phyloP scores from a whole-genome alignment of 2,113 vertebrate genomes.

The Cryptotis parvus region DNA sequence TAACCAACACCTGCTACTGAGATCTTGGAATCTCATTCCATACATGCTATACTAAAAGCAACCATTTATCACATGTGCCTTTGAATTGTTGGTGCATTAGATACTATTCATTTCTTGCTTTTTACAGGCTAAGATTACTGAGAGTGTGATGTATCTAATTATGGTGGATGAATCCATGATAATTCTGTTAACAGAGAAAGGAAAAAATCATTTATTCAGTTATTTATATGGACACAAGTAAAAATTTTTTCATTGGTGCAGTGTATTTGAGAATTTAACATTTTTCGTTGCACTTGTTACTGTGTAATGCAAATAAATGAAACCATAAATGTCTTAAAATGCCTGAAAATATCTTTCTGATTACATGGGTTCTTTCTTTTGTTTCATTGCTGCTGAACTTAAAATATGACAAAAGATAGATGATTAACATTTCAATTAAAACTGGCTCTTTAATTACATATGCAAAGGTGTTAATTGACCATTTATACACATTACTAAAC shows the following conservation, averaged over 20 bases:
- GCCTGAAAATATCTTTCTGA: constrained; percentile 4
- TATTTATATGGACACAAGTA: constrained; percentile 42
- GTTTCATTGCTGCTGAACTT: constrained; percentile 40
- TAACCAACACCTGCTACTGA: constrained; percentile 52
- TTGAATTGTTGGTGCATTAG: constrained; percentile 59
- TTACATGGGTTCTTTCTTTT: background rate
- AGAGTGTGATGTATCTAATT: constrained; percentile 36
- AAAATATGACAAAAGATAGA: constrained; percentile 44
- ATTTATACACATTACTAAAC: constrained; percentile 10
- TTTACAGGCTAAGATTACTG: constrained; percentile 13
- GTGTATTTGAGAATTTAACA: background rate
- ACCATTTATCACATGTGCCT: constrained; percentile 42
- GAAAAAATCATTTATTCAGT: constrained; percentile 41
- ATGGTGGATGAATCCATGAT: background rate
- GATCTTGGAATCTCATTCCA: constrained; percentile 45
- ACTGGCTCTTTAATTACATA: background rate
- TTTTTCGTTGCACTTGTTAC: constrained; percentile 17
- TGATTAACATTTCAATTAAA: constrained; percentile 15
- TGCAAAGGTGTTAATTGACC: background rate
- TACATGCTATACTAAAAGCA: constrained; percentile 45
- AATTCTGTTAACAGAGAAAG: constrained; percentile 21
- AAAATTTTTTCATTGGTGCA: constrained; percentile 7
- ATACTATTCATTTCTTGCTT: constrained; percentile 51
- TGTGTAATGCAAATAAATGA: background rate
- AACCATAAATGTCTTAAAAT: constrained; percentile 16